phyloP scores from a whole-genome alignment of 1,140 invertebrate species.

The Neodiprion pinetum region DNA sequence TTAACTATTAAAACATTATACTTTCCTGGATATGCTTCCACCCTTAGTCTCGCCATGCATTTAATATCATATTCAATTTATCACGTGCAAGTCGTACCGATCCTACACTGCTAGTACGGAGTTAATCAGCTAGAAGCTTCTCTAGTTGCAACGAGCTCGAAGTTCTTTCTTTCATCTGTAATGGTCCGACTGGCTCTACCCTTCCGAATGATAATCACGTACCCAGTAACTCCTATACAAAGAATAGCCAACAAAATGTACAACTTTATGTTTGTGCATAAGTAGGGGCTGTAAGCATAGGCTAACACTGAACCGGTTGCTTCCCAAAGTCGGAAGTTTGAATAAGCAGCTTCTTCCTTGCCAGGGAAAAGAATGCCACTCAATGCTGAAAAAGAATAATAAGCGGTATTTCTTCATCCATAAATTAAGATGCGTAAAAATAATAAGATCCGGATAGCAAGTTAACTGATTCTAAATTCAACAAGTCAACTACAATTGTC shows the following conservation, averaged over 20 bases:
- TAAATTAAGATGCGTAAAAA: no score
- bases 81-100: no score
- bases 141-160: conserved; percentile 45
- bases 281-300: conserved; percentile 78
- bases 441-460: no score
- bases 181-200: conserved; percentile 31
- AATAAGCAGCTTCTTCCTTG: conserved; percentile 89
- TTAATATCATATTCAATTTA: no score
- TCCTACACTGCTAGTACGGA: background rate
- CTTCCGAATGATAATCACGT: conserved; percentile 55
- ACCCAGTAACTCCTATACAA: conserved; percentile 77
- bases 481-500: background rate
- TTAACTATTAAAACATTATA: no score
- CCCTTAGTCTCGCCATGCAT: no score
- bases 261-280: conserved; percentile 80
- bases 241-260: conserved; percentile 77
- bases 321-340: conserved; percentile 93
- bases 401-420: no score
- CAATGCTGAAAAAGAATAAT: conserved; percentile 70
- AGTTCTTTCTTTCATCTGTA: conserved; percentile 41
- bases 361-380: conserved; percentile 88
- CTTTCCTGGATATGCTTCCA: no score
- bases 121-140: conserved; percentile 12
- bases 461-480: no score
- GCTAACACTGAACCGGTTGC: conserved; percentile 88